Base-by-base conservation (phyloP, 2,888 invertebrate genomes). In the Cheilosia impressa region DNA sequence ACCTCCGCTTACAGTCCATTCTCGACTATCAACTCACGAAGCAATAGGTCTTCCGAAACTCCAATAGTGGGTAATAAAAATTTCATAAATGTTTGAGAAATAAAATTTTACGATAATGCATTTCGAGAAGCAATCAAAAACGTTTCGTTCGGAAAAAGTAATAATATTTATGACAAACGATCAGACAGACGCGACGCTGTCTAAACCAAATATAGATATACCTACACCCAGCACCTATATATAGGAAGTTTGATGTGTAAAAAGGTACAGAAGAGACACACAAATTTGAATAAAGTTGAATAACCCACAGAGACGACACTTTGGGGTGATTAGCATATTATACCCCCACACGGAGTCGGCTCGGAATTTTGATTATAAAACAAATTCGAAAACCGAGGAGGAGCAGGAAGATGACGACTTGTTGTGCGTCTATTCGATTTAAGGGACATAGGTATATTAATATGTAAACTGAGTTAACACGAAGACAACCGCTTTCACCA, bases 281-380 rank as follows among this genome's bases (percentile, higher is more conserved):
- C 45, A 63, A 17, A 53, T 65, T 65, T 38, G 15, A 62, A 62
- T 50, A 38, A 34, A 81, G 85, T 81, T 85, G 85, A 85, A 85
- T 85, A 85, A 85, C 65, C 27, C 53, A 60, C 45, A 52, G 66
- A 76, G 72, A 76, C 65, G 76, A 76, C 69, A 80, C 66, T 71
- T 58, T 58, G 34, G 53, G 55, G 45, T 81, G 81, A 81, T 85
- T 85, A 81, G 76, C 81, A 85, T 31, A 31, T 31, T 83, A 69
- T 58, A 55, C 76, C 80, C 66, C 66, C 72, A 85, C 60, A 63
- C 22, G 31, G 52, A 75, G 73, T 65, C 34, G 47, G 81, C 19
- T 76, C 76, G 52, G 85, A 85, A 85, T 85, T 85, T 85, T 77
- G 81, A 85, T 85, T 76, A 85, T 45, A 53, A 76, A 76, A 76